Base-by-base conservation (phyloP, 1,140 invertebrate species). In the Tetragonula clypearis region DNA sequence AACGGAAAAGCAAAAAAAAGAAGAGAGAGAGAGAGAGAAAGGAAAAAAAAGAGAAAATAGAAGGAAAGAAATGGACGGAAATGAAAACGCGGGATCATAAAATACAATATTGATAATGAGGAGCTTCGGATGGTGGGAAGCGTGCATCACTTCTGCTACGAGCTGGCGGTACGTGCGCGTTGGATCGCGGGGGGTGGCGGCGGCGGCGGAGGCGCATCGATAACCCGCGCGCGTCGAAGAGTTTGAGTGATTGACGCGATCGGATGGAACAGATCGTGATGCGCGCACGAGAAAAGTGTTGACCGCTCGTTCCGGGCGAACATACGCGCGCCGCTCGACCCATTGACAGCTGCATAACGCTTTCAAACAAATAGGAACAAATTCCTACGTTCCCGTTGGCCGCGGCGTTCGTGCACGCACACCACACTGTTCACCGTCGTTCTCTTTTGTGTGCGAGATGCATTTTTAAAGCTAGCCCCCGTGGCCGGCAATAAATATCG, bases 231-330 rank as follows among this genome's bases (percentile, higher is more conserved):
- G 78, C 79, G 81, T 87, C 84, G 89, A 92, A 91, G 83, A 91
- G 84, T 90, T 91, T 89, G 92, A 92, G 76, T 93, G 92, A 94
- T 93, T 93, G 92, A 93, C 92, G 89, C 90, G 86, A 86, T 87
- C 82, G 91, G 87, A 90, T 90, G 89, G 89, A 90, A 90, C 89
- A 88, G 88, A 90, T 90, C 89, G 89, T 88, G 89, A 90, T 90
- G 88, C 87, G 74, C 79, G 81, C 49, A 56, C 84, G 86, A 90
- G 88, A 90, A 90, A 90, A 90, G 88, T 90, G 88, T 90, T 90
- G 89, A 90, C 88, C 89, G 89, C 87, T 90, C 88, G 89, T 88
- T 90, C 88, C 88, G 87, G 86, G 55, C 81, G 75, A 88, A 77
- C 89, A 84, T 90, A 90, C 88, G 89, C 87, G 80, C 72, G 73